A percentile compares a stretch with the other conserved stretches of the same genome.
These are phyloP conservation scores for Gymnogyps californianus DNA, from an alignment of 2,113 vertebrate genomes.

Conservation along the genomic window DNA sequence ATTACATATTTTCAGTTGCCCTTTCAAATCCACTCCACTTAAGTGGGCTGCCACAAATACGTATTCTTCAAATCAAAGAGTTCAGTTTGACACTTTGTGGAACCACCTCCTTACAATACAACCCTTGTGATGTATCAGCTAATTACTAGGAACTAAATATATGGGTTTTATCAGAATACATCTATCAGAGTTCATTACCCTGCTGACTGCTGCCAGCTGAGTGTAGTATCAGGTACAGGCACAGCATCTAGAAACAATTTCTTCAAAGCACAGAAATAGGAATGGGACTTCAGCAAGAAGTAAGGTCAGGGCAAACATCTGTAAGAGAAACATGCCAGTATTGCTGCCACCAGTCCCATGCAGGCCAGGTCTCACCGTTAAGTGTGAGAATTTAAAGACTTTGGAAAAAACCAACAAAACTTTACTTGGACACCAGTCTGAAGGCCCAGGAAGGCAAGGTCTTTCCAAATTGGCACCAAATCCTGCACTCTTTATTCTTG, in stretches of 20 bases:
- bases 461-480: conserved; percentile 15
- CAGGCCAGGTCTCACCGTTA: not conserved
- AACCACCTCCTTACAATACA: not conserved
- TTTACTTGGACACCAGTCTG: not conserved
- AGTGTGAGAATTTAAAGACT: not conserved
- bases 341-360: not conserved
- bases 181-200: not conserved
- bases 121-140: not conserved
- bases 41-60: not conserved
- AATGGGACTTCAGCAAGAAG: not conserved
- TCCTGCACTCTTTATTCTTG: not conserved
- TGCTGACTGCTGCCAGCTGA: not conserved
- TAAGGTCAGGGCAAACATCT: not conserved
- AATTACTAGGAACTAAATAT: not conserved
- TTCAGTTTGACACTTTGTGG: not conserved
- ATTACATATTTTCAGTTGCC: not conserved
- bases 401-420: not conserved
- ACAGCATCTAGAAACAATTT: not conserved
- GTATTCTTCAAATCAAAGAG: not conserved
- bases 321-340: not conserved
- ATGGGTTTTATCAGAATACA: not conserved
- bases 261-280: not conserved
- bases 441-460: not conserved
- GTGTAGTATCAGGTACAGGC: not conserved
- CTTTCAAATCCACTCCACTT: not conserved